Base-by-base conservation (phyloP, 2,797 vertebrate genomes). In the Notoglanidium macrostoma region DNA sequence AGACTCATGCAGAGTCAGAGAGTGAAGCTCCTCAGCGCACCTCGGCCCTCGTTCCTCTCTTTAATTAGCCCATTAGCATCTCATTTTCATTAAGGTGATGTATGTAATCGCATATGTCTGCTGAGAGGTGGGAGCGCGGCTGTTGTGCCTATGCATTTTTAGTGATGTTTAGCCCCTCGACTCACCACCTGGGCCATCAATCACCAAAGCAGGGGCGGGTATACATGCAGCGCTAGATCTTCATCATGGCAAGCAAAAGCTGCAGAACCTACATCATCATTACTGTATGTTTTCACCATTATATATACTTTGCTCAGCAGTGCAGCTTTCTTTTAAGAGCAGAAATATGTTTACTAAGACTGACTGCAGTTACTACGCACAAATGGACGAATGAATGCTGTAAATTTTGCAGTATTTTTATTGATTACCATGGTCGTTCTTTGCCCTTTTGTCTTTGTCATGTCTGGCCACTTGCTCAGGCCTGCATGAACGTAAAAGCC, bases 21-120 rank as follows among this genome's bases (percentile, higher is more conserved):
- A 91, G 89, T 86, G 61, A 89, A 91, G 90, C 88, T 87, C 88
- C 90, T 89, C 82, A 26, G 87, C 87, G 87, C 85, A 89, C 83
- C 86, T 86, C 61, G 49, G 84, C 92, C 93, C 88, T 44, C 91
- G 90, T 91, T 91, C 92, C 91, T 67, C 86, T 92, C 93, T 95
- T 93, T 97, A 98, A 98, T 98, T 97, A 98, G 96, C 93, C 96
- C 95, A 97, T 97, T 97, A 97, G 96, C 97, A 97, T 97, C 95
- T 95, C 96, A 95, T 96, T 96, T 96, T 96, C 97, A 97, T 98
- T 97, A 98, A 95, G 94, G 92, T 97, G 96, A 98, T 98, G 91
- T 93, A 96, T 95, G 92, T 91, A 88, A 90, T 92, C 86, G 91
- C 90, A 87, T 91, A 92, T 95, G 92, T 94, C 91, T 91, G 92